Percentiles rank a stretch among this genome's conserved stretches.
These are phyloP conservation scores for Xestia c-nigrum DNA, from an alignment of 2,888 invertebrate species.

Conservation along the genomic window DNA sequence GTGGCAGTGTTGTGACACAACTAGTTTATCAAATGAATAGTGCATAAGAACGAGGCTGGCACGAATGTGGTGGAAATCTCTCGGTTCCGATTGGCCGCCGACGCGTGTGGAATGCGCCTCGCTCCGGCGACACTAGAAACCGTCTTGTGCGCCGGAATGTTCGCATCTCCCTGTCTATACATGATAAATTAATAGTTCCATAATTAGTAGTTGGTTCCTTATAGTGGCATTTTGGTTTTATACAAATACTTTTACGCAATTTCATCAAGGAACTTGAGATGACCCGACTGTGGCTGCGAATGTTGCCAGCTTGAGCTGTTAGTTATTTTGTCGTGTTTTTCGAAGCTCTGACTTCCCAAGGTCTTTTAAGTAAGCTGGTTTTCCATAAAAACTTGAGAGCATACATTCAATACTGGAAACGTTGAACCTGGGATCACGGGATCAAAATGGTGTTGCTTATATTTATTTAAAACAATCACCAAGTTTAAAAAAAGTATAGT, in stretches of 20 bases:
- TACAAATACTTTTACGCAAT: not conserved
- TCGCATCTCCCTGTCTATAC: constrained; percentile 72
- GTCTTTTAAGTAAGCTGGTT: constrained; percentile 1
- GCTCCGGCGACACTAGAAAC: constrained; percentile 86
- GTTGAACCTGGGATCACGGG: not conserved
- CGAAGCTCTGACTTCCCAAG: not conserved
- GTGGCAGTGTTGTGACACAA: constrained; percentile 51
- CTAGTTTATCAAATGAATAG: constrained; percentile 64
- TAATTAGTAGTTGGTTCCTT: constrained; percentile 30
- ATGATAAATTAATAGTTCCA: constrained; percentile 54
- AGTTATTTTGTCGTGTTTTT: not conserved
- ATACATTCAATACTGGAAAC: not conserved
- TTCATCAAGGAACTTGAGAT: not conserved
- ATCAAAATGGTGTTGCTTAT: not conserved
- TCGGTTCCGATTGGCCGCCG: constrained; percentile 86
- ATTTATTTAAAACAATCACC: not conserved
- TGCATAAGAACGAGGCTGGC: constrained; percentile 62
- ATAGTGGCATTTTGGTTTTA: constrained; percentile 1
- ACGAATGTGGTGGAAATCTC: constrained; percentile 78
- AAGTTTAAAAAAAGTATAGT: not conserved
- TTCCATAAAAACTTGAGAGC: too few relatives aligned
- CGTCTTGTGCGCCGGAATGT: constrained; percentile 75
- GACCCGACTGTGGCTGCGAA: not conserved
- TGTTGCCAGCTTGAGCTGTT: not conserved
- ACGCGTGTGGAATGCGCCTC: constrained; percentile 86